Percentiles rank a stretch among this genome's conserved stretches.
phyloP scores from a whole-genome alignment of 2,888 invertebrate genomes.

The Plagodis dolabraria region DNA sequence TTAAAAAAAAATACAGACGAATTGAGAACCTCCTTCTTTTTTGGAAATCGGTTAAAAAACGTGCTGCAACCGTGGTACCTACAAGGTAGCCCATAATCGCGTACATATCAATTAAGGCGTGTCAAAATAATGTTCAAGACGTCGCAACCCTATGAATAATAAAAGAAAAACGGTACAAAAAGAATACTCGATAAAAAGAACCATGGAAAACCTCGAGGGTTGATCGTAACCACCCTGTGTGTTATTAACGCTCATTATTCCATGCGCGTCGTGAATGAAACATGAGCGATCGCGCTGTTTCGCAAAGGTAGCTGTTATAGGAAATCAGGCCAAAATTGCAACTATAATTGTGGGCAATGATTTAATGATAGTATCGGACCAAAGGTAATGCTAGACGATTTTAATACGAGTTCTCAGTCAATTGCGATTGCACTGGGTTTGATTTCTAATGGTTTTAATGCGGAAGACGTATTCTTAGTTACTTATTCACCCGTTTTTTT shows the following conservation, averaged over 20 bases:
- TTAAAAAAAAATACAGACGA: too few relatives aligned
- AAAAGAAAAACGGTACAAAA: slow-evolving; percentile 39
- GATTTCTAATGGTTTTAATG: not conserved
- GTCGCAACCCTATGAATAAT: slow-evolving; percentile 45
- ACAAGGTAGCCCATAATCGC: slow-evolving; percentile 13
- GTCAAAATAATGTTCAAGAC: slow-evolving; percentile 46
- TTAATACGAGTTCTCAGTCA: not conserved
- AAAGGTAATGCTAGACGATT: slow-evolving; percentile 9
- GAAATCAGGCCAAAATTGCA: slow-evolving; percentile 63
- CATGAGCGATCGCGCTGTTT: slow-evolving; percentile 70
- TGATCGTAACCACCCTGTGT: slow-evolving; percentile 33
- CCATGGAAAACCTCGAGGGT: slow-evolving; percentile 37
- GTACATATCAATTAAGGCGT: slow-evolving; percentile 44
- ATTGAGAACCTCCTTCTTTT: too few relatives aligned
- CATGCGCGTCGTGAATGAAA: slow-evolving; percentile 65
- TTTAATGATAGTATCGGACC: slow-evolving; percentile 25
- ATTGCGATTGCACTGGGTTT: not conserved
- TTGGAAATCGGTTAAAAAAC: too few relatives aligned
- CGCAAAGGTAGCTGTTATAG: slow-evolving; percentile 60
- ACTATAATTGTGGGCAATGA: slow-evolving; percentile 55
- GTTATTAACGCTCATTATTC: slow-evolving; percentile 69
- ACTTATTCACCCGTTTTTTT: too few relatives aligned
- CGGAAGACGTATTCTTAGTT: too few relatives aligned
- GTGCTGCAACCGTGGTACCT: too few relatives aligned
- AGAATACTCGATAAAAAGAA: slow-evolving; percentile 29